phyloP scores from a whole-genome alignment of 2,113 vertebrate genomes.

The Neogobius melanostomus region DNA sequence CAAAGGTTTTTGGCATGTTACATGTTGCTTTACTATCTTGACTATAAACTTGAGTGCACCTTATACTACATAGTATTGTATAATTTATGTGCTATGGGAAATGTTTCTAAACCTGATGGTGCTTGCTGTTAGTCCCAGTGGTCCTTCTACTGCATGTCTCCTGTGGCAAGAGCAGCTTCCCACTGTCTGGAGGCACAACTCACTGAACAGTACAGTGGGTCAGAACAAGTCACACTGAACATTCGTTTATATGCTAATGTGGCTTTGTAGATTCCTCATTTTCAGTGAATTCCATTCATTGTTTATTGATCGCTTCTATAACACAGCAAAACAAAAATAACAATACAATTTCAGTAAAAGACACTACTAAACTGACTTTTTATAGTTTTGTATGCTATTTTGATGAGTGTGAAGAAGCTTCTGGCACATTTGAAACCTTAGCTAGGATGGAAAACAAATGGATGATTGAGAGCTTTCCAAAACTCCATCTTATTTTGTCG shows the following conservation, averaged over 20 bases:
- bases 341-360: too few species aligned
- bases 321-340: too few species aligned
- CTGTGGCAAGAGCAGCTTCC: not conserved
- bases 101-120: not conserved
- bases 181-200: slow-evolving; percentile 4
- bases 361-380: not conserved
- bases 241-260: not conserved
- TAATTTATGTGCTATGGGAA: not conserved
- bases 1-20: not conserved
- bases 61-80: not conserved
- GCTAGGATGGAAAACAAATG: too few species aligned
- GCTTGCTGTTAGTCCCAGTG: not conserved
- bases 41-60: not conserved
- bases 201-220: slow-evolving; percentile 25
- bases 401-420: not conserved
- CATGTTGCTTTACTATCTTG: not conserved
- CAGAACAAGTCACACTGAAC: slow-evolving; percentile 24
- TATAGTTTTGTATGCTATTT: not conserved
- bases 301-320: too few species aligned
- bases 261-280: not conserved
- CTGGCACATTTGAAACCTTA: too few species aligned
- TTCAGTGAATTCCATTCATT: too few species aligned
- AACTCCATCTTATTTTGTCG: too few species aligned
- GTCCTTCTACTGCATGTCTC: not conserved
- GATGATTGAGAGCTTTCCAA: too few species aligned